phyloP scores from a whole-genome alignment of 2,797 vertebrate species.

The Odontamblyopus rebecca region DNA sequence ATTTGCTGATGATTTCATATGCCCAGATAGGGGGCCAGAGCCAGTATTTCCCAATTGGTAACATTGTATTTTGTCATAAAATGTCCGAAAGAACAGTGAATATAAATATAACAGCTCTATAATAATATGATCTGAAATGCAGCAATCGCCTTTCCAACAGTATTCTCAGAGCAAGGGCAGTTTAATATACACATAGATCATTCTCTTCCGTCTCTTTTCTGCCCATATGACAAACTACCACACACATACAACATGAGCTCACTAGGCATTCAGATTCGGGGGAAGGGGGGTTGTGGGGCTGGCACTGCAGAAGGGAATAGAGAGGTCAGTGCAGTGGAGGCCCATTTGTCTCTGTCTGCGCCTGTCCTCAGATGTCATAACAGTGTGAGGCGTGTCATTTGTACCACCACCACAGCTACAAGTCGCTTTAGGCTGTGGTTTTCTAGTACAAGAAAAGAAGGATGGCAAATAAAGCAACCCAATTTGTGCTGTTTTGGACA shows the following conservation, averaged over 20 bases:
- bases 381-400: slow-evolving; percentile 40
- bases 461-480: neutral
- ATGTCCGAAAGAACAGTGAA: too few relatives aligned
- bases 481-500: neutral
- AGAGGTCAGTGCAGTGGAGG: slow-evolving; percentile 45
- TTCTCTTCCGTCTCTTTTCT: neutral
- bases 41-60: too few relatives aligned
- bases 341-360: slow-evolving; percentile 49
- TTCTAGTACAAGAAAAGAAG: neutral
- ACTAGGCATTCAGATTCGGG: slow-evolving; percentile 24
- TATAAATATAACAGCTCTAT: too few relatives aligned
- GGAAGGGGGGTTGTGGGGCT: slow-evolving; percentile 17
- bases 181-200: neutral
- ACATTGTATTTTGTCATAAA: too few relatives aligned
- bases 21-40: too few relatives aligned
- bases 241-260: neutral
- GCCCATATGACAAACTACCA: neutral
- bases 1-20: too few relatives aligned
- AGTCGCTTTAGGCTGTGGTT: neutral
- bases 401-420: slow-evolving; percentile 31
- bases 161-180: neutral
- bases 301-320: slow-evolving; percentile 19
- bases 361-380: slow-evolving; percentile 42
- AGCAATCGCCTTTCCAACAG: neutral
- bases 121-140: too few relatives aligned